phyloP scores from a whole-genome alignment of 2,797 vertebrate species.

The Selene dorsalis region DNA sequence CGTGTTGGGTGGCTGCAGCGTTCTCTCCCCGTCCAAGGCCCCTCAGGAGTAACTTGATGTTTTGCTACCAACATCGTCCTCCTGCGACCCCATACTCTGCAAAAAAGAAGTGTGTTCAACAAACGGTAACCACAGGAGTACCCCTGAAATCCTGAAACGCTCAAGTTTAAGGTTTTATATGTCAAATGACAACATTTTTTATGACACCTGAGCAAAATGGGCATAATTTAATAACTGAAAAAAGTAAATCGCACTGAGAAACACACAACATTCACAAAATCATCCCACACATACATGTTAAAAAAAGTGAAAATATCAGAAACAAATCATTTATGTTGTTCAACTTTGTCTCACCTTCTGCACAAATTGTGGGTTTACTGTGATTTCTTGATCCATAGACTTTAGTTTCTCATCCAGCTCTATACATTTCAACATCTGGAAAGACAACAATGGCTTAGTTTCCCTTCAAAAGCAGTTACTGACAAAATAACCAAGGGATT shows the following conservation, averaged over 20 bases:
- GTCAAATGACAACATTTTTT: background rate
- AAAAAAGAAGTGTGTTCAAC: background rate
- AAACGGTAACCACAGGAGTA: background rate
- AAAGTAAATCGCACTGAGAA: background rate
- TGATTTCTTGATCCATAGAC: constrained; percentile 99
- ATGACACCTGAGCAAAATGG: background rate
- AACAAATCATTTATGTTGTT: background rate
- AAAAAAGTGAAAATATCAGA: background rate
- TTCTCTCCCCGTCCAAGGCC: constrained; percentile 69
- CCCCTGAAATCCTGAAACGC: background rate
- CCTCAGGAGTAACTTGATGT: constrained; percentile 99
- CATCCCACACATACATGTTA: no score
- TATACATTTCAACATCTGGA: constrained; percentile 99
- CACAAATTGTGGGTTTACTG: constrained; percentile 99
- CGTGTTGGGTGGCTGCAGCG: constrained; percentile 71
- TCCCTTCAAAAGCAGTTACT: background rate
- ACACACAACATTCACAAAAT: background rate
- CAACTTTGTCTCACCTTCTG: constrained; percentile 90
- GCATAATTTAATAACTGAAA: no score
- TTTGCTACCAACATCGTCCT: constrained; percentile 99
- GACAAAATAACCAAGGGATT: background rate
- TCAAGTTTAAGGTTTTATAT: background rate
- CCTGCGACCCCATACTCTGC: constrained; percentile 99
- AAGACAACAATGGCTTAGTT: background rate
- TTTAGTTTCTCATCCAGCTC: constrained; percentile 99